Conservation (phyloP, 2,888 invertebrate genomes). For the Caenorhabditis sp. region DNA sequence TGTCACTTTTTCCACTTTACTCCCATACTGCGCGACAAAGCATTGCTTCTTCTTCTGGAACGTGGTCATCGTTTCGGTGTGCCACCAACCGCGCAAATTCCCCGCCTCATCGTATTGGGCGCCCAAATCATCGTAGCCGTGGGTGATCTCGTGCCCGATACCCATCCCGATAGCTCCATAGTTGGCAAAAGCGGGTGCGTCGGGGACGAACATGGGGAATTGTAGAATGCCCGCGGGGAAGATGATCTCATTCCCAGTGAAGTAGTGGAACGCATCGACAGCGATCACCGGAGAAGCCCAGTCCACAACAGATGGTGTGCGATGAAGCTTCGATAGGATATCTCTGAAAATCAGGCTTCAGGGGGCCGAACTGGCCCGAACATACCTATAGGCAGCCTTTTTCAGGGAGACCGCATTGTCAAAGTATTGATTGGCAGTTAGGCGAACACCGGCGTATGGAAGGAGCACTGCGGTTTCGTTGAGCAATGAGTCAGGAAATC, state of each 20-base stretch:
- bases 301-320: conserved; percentile 29
- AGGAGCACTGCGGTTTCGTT: conserved; percentile 56
- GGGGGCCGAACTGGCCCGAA: no score
- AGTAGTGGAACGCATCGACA: conserved; percentile 62
- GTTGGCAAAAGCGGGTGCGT: conserved; percentile 59
- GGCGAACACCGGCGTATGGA: conserved; percentile 54
- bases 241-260: conserved; percentile 61
- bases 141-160: conserved; percentile 67
- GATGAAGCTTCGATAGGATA: conserved; percentile 37
- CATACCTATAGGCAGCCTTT: conserved; percentile 48
- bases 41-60: conserved; percentile 65
- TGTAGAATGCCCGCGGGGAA: conserved; percentile 67
- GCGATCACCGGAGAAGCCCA: conserved; percentile 60
- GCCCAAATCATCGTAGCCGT: conserved; percentile 67
- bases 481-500: conserved; percentile 51
- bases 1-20: conserved; percentile 52
- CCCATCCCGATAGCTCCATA: conserved; percentile 66
- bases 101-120: conserved; percentile 64
- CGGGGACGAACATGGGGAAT: conserved; percentile 61
- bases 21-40: conserved; percentile 63
- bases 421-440: conserved; percentile 56
- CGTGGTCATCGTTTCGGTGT: conserved; percentile 54
- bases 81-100: conserved; percentile 64
- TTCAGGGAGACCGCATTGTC: conserved; percentile 59
- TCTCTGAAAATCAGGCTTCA: conserved; percentile 18